Evolutionary conservation across 2,888 invertebrate species (phyloP).

Genomic region (Limnephilus lunatus): DNA sequence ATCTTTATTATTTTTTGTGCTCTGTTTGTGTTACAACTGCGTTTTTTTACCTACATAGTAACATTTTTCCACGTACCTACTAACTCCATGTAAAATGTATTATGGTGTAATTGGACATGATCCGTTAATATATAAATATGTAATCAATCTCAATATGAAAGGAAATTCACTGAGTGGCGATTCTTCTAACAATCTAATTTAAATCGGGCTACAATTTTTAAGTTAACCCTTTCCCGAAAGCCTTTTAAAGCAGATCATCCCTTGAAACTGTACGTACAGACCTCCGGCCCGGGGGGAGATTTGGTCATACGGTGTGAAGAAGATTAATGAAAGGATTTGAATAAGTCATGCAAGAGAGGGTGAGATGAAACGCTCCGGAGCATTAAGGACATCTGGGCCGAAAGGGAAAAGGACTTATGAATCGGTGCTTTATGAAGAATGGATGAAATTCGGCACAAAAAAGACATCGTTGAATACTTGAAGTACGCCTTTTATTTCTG

Average conservation of each 20-base stretch:
- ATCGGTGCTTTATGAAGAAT: slow-evolving; percentile 20
- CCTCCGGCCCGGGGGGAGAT: slow-evolving; percentile 12
- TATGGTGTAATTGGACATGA: too few species aligned
- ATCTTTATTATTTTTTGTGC: too few species aligned
- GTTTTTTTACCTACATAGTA: too few species aligned
- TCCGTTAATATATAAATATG: too few species aligned
- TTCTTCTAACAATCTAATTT: background rate
- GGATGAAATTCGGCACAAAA: background rate
- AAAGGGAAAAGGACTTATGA: slow-evolving; percentile 28
- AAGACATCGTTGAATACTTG: slow-evolving; percentile 10
- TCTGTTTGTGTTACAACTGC: too few species aligned
- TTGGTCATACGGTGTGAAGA: slow-evolving; percentile 46
- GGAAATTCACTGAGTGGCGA: background rate
- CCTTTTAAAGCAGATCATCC: slow-evolving; percentile 12
- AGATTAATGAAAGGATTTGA: slow-evolving; percentile 57
- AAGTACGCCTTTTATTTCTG: background rate
- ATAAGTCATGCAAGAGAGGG: slow-evolving; percentile 48
- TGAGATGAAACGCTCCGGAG: slow-evolving; percentile 26
- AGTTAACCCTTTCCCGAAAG: background rate
- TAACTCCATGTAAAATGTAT: too few species aligned
- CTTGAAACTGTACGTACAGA: slow-evolving; percentile 13
- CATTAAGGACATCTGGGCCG: slow-evolving; percentile 53
- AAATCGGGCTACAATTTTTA: background rate
- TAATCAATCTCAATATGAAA: background rate
- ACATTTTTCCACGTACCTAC: too few species aligned